phyloP scores from a whole-genome alignment of 2,797 vertebrate genomes.

The Atherinosoma microstoma region DNA sequence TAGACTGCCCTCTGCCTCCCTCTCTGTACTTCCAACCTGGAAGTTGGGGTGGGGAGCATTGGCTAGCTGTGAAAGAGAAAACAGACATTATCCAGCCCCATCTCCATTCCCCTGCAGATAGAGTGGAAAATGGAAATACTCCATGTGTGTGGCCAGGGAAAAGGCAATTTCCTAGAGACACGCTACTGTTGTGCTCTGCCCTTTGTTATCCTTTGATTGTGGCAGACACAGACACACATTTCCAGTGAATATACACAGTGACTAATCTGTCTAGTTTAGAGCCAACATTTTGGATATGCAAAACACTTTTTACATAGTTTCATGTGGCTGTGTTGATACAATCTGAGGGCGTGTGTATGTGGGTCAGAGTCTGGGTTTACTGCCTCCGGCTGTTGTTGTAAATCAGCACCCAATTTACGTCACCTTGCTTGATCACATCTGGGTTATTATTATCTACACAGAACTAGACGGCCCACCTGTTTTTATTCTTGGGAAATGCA shows the following conservation, averaged over 20 bases:
- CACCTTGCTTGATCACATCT: conserved; percentile 47
- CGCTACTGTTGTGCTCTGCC: conserved; percentile 26
- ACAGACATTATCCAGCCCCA: conserved; percentile 52
- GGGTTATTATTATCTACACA: conserved; percentile 54
- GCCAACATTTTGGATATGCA: neutral
- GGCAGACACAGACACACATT: conserved; percentile 25
- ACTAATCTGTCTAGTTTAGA: conserved; percentile 33
- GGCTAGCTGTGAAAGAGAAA: conserved; percentile 19
- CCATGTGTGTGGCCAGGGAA: conserved; percentile 52
- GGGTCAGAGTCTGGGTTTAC: conserved; percentile 39
- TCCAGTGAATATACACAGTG: conserved; percentile 26
- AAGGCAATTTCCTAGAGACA: conserved; percentile 71
- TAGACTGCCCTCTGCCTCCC: conserved; percentile 7
- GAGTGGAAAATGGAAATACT: conserved; percentile 68
- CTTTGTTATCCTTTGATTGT: conserved; percentile 67
- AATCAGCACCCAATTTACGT: conserved; percentile 64
- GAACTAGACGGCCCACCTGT: conserved; percentile 45
- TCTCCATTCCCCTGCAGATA: conserved; percentile 56
- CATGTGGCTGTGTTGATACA: neutral
- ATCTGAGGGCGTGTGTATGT: conserved; percentile 27
- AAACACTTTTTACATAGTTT: neutral
- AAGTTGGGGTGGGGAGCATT: conserved; percentile 4
- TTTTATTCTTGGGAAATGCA: conserved; percentile 39
- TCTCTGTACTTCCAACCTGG: conserved; percentile 4
- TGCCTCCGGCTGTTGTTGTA: conserved; percentile 49